Percentiles rank a stretch among this genome's conserved stretches.
Conservation (phyloP, 2,797 vertebrate genomes). For the Hippopotamyrus pictus region DNA sequence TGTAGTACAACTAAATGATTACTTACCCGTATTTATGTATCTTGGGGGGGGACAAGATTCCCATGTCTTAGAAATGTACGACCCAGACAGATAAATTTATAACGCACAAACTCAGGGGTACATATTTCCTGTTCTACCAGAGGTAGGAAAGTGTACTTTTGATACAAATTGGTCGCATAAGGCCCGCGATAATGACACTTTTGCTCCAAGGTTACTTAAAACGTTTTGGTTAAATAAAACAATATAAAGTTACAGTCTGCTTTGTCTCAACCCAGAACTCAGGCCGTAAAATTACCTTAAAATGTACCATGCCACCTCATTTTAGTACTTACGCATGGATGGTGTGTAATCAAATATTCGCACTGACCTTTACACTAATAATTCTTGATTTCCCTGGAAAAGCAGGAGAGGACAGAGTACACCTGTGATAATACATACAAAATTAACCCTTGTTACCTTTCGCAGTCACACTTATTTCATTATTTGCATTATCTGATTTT, state of each 20-base stretch:
- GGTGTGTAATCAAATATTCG: slow-evolving; percentile 5
- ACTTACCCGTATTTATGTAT: not conserved
- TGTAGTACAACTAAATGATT: not conserved
- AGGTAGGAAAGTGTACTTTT: not conserved
- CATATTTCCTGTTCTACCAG: not conserved
- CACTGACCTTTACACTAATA: slow-evolving; percentile 16
- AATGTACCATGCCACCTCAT: not conserved
- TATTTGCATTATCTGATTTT: slow-evolving; percentile 19
- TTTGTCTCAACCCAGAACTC: not conserved
- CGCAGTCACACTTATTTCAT: slow-evolving; percentile 22
- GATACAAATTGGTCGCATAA: not conserved
- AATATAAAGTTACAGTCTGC: slow-evolving; percentile 11
- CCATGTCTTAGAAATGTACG: not conserved
- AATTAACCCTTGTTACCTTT: slow-evolving; percentile 21
- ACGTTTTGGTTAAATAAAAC: not conserved
- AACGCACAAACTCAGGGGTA: not conserved
- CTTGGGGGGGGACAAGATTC: not conserved
- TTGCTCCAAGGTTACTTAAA: not conserved
- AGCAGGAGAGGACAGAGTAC: not conserved
- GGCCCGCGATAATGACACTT: not conserved
- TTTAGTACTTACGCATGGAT: not conserved
- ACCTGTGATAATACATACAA: slow-evolving; percentile 23
- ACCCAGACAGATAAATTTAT: not conserved
- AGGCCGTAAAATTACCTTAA: not conserved
- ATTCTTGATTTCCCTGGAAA: slow-evolving; percentile 1